A percentile compares a stretch with the other conserved stretches of the same genome.
These are phyloP conservation scores for Progne subis DNA, from an alignment of 2,113 vertebrate genomes.

Conservation along the genomic window DNA sequence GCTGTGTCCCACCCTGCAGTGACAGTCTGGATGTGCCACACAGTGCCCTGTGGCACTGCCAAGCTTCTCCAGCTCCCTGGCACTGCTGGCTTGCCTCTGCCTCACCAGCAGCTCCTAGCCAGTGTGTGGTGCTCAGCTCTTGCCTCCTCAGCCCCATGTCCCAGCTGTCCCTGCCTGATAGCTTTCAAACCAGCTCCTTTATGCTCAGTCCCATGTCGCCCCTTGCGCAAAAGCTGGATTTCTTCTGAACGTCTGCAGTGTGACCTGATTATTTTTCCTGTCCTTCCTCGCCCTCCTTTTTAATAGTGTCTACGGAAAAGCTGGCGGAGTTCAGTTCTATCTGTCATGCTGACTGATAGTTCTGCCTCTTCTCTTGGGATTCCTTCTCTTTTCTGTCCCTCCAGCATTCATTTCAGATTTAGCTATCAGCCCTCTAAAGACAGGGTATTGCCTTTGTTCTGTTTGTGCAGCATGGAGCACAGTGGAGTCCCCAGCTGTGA, in stretches of 20 bases:
- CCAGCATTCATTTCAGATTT: constrained; percentile 61
- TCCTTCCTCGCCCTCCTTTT: constrained; percentile 56
- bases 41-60: neutral
- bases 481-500: constrained; percentile 59
- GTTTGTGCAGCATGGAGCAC: constrained; percentile 42
- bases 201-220: constrained; percentile 8
- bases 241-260: constrained; percentile 35
- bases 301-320: constrained; percentile 44
- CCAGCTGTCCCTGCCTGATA: neutral
- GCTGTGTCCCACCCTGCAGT: fast-evolving
- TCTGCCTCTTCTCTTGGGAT: constrained; percentile 57
- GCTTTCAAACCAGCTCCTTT: constrained; percentile 33
- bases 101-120: neutral
- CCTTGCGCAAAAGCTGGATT: neutral
- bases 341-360: constrained; percentile 57
- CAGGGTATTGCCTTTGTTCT: constrained; percentile 62
- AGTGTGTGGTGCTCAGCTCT: neutral
- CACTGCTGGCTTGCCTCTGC: neutral
- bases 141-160: neutral
- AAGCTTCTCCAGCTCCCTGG: neutral
- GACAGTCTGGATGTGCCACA: neutral
- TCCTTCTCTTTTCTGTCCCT: constrained; percentile 55
- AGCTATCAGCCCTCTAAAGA: constrained; percentile 57
- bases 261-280: constrained; percentile 61
- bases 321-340: constrained; percentile 46